Evolutionary conservation across 2,888 invertebrate genomes (phyloP).

Genomic region (Meta bourneti): DNA sequence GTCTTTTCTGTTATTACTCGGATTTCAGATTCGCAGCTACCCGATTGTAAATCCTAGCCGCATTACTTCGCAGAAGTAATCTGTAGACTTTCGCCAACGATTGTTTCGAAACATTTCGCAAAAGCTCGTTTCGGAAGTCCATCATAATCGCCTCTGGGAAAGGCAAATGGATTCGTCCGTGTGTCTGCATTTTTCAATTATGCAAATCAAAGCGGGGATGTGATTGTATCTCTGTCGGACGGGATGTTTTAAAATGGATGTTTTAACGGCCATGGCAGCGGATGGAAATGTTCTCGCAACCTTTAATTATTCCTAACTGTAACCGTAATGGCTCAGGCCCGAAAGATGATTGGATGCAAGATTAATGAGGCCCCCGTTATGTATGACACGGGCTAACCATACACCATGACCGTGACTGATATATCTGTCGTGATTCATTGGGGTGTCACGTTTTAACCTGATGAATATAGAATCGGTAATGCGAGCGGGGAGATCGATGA

Average conservation of each 20-base stretch:
- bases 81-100: neutral
- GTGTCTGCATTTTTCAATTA: neutral
- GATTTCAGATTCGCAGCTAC: too few relatives aligned
- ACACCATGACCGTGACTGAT: constrained; percentile 17
- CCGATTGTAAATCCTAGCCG: too few relatives aligned
- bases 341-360: neutral
- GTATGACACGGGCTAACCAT: neutral
- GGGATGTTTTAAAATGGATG: neutral
- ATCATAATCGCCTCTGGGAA: neutral
- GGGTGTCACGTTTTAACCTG: neutral
- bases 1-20: too few relatives aligned
- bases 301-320: neutral
- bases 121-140: neutral
- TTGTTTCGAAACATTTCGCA: neutral
- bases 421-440: neutral
- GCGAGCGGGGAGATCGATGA: neutral
- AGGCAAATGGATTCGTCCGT: neutral
- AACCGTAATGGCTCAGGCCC: neutral
- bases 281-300: neutral
- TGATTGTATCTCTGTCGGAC: neutral
- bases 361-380: neutral
- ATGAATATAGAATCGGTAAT: neutral
- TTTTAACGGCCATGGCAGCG: neutral
- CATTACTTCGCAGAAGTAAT: too few relatives aligned
- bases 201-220: neutral